Base-by-base conservation (phyloP, 1,140 invertebrate genomes). In the Anagrus nilaparvatae region DNA sequence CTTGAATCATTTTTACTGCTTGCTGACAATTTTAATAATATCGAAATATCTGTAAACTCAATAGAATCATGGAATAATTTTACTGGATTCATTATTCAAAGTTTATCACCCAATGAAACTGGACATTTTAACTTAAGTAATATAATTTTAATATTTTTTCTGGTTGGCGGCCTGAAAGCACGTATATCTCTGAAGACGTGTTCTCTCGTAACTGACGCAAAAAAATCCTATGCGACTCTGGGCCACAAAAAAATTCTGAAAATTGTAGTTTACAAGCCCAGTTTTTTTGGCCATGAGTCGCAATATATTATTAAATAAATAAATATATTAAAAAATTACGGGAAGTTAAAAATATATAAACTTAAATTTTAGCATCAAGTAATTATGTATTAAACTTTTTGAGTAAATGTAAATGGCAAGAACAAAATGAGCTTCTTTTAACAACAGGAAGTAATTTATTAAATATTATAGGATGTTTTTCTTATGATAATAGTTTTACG, bases 61-160 rank as follows among this genome's bases (percentile, higher is more conserved):
- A 44, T 51, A 8, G 42, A 56, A 19, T 44, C 47, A 5, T 57
- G 58, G 52, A 58, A 58, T 18, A 45, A 42, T 34, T 56, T 61
- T 36, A 51, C 61, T 7, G 53, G 59, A 31, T 47, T 60, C 10
- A 38, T 61, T 21, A 48, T 60, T 5, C 52, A 53, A 5, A 60
- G 56, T 44, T 49, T 62, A 5, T 59, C 52, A 33, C 59, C 54
- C 4, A n/a, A n/a, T n/a, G n/a, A n/a, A n/a, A 55, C 54, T 18
- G 58, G 60, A 43, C 60, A 62, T 52, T 74, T 73, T 47, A 73
- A 72, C 52, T 55, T 74, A 31, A 67, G 71, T 72, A 56, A 48
- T 44, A n/a, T n/a, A n/a, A n/a, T n/a, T n/a, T n/a, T n/a, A n/a
- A 5, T 35, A 4, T 10, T 16, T 5, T 71, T 71, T 47, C 60